Evolutionary conservation across 1,140 invertebrate species (phyloP), one percentile per base, ranked within the genome.

Genomic region (Spodoptera litura): DNA sequence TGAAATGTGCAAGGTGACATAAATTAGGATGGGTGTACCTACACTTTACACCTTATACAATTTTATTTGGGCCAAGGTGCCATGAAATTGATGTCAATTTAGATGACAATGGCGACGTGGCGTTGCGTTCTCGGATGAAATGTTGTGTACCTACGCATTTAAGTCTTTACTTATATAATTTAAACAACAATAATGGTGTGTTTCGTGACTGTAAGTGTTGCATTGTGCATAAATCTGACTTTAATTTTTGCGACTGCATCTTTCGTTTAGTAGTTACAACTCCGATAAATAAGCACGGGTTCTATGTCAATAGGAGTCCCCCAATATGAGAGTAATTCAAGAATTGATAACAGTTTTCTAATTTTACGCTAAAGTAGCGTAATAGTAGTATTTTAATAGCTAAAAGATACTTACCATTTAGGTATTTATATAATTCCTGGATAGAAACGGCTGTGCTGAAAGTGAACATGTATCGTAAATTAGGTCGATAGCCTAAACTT

Each of bases 51-150:
- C 38, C 38, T 44, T 44, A 2, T 44, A 44, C 38, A 44, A 44
- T 44, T 44, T 44, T 44, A 88, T 87, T 78, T 89, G 66, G 88
- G 89, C 81, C 90, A 90, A 90, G 89, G 90, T 83, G 44, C 11
- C 38, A 25, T 62, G 59, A 81, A 72, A 87, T 83, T 72, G 77
- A 71, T 85, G 83, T 70, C 83, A 85, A 85, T 88, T 87, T 81
- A 77, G 75, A 78, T 80, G 83, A 90, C 86, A 89, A 89, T 83
- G 44, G 59, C 49, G 5, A 10, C 13, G 44, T 20, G 70, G 13
- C 25, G 5, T 44, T 49, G 2, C 27, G 52, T 68, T 64, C 25
- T 20, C 11, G 9, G 38, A 44, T 20, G n/a, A 66, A 10, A 25
- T 35, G 10, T 51, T 51, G 20, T 10, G 56, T 56, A 51, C 35